Conservation (phyloP, 2,888 invertebrate genomes). For the Dyspetes luteomarginatus region DNA sequence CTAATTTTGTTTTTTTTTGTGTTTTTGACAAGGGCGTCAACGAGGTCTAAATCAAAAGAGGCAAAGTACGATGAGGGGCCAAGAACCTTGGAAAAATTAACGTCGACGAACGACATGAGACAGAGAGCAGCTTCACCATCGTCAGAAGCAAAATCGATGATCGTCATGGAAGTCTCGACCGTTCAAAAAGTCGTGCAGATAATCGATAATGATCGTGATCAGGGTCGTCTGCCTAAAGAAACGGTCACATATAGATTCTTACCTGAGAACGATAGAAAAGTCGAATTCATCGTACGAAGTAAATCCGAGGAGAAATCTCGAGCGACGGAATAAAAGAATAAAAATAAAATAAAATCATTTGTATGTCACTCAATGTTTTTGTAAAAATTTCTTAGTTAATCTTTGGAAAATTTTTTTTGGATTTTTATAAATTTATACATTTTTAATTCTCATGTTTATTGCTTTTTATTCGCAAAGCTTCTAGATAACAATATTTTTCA, state of each 20-base stretch:
- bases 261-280: slow-evolving; percentile 47
- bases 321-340: background rate
- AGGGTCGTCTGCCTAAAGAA: slow-evolving; percentile 43
- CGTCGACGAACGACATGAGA: slow-evolving; percentile 51
- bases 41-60: slow-evolving; percentile 13
- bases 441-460: slow-evolving; percentile 45
- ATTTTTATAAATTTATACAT: slow-evolving; percentile 31
- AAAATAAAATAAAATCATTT: background rate
- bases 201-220: slow-evolving; percentile 55
- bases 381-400: background rate
- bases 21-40: slow-evolving; percentile 28
- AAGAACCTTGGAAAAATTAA: slow-evolving; percentile 42
- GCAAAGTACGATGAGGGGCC: background rate
- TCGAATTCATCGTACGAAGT: slow-evolving; percentile 51
- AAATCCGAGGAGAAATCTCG: slow-evolving; percentile 27
- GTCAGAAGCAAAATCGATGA: slow-evolving; percentile 68
- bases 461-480: slow-evolving; percentile 51
- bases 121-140: slow-evolving; percentile 40
- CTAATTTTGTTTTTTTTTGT: no score
- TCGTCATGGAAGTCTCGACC: slow-evolving; percentile 75
- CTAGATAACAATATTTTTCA: slow-evolving; percentile 48
- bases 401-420: slow-evolving; percentile 27
- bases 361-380: background rate
- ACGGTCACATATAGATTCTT: slow-evolving; percentile 46
- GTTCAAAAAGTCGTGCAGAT: slow-evolving; percentile 74